Conservation (phyloP, 2,797 vertebrate genomes). For the Coluber constrictor region DNA sequence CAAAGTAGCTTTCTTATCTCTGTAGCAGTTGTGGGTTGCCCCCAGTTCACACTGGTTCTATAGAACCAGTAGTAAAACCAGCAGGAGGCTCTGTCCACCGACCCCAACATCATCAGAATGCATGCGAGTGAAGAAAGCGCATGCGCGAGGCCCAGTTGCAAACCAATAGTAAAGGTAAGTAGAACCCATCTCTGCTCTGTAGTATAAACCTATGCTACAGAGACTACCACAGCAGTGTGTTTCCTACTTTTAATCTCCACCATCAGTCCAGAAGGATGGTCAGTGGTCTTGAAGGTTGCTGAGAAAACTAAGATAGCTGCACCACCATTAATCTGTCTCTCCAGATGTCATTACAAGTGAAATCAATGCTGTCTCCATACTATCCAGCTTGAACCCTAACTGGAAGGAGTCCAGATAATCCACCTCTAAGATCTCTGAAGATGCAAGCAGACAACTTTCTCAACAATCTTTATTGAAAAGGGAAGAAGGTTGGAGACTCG, state of each 20-base stretch:
- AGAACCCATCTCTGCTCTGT: no score
- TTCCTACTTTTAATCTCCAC: not conserved
- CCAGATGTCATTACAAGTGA: not conserved
- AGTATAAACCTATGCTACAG: not conserved
- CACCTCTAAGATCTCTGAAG: not conserved
- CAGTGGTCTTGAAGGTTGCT: not conserved
- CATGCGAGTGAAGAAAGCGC: no score
- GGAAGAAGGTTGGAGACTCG: not conserved
- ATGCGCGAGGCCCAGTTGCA: rapidly evolving
- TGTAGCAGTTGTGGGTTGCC: no score
- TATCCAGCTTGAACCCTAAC: not conserved
- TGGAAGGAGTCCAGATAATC: not conserved
- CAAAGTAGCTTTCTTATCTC: not conserved
- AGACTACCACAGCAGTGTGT: not conserved
- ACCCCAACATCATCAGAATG: no score
- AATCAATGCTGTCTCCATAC: not conserved
- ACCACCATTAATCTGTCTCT: not conserved
- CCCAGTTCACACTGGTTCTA: no score
- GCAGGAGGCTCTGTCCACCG: no score
- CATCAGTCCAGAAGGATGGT: not conserved
- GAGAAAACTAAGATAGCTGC: not conserved
- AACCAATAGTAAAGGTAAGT: no score
- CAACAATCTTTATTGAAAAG: not conserved
- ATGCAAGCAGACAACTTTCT: not conserved
- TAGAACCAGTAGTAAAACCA: no score